Evolutionary conservation across 2,797 vertebrate species (phyloP), one percentile per base, ranked within the genome.

Genomic region (Coracias cyanogaster): DNA sequence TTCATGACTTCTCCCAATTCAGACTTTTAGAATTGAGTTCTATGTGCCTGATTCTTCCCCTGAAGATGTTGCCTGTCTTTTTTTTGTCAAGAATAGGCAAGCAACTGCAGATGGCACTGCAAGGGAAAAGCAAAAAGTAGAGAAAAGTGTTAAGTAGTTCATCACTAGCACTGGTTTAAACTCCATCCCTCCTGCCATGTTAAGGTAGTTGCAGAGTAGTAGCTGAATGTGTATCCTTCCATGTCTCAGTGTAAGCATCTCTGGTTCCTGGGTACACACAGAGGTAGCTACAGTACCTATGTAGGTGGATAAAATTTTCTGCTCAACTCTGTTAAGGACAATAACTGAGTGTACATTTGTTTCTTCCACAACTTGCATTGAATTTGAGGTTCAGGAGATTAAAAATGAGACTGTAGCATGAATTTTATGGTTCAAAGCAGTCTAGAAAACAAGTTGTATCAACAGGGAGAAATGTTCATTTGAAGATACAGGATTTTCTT

Each of bases 401-500:
- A 74, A 60, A 29, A 41, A 16, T 16, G 37, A 71, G 41, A 69
- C 55, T 74, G 57, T 29, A 61, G 41, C 54, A 10, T 31, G 33
- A 64, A 9, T 39, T 33, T n/a, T 12, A 13, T 28, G 31, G 43
- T 43, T 61, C 57, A 54, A 37, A 41, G 70, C 37, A 35, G 61
- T 43, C 9, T 37, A 66, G 71, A 43, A 87, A 70, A 15, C 35
- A 12, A 31, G 46, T 1, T 4, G 31, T 61, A 14, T 31, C 20
- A 20, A 46, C 60, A 33, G 15, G 24, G 37, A 55, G 39, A 82
- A 49, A 33, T 1, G 3, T 17, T 61, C 6, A 0, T 2, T 10
- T 37, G 79, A 73, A 76, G 51, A 17, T 21, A 7, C 4, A 93
- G 97, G 96, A 90, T 92, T 92, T 97, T 92, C 87, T 51, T 39